Conservation (phyloP, 1,140 invertebrate species). For the Solen grandis region DNA sequence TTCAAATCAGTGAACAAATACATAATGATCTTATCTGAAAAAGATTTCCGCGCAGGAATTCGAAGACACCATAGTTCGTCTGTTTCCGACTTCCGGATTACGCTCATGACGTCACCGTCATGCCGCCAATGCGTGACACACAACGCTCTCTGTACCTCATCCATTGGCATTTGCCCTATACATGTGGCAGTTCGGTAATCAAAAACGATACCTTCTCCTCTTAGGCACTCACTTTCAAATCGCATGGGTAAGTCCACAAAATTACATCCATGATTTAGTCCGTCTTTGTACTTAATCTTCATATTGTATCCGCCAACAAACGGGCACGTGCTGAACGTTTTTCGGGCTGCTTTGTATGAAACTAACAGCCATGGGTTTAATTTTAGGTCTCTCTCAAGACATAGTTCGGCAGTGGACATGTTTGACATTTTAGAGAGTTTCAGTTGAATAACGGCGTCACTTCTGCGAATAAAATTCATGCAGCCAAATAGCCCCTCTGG, state of each 20-base stretch:
- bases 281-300: slow-evolving; percentile 58
- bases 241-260: slow-evolving; percentile 69
- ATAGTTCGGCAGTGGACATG: slow-evolving; percentile 43
- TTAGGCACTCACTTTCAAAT: slow-evolving; percentile 68
- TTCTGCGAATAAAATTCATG: slow-evolving; percentile 57
- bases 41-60: slow-evolving; percentile 46
- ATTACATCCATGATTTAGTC: slow-evolving; percentile 63
- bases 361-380: slow-evolving; percentile 64
- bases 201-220: slow-evolving; percentile 67
- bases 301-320: slow-evolving; percentile 69
- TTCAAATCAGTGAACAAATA: slow-evolving; percentile 62
- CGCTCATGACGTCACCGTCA: slow-evolving; percentile 57
- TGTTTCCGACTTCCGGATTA: slow-evolving; percentile 53
- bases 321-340: slow-evolving; percentile 63
- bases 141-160: slow-evolving; percentile 54
- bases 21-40: slow-evolving; percentile 25
- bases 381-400: slow-evolving; percentile 52
- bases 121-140: slow-evolving; percentile 65
- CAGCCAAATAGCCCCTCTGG: slow-evolving; percentile 40
- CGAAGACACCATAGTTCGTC: slow-evolving; percentile 67
- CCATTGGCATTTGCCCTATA: slow-evolving; percentile 58
- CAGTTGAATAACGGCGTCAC: slow-evolving; percentile 59
- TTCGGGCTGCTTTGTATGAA: slow-evolving; percentile 30
- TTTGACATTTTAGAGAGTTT: slow-evolving; percentile 45
- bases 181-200: slow-evolving; percentile 63